Evolutionary conservation across 2,113 vertebrate genomes (phyloP).

Genomic region (Ranitomeya imitator): DNA sequence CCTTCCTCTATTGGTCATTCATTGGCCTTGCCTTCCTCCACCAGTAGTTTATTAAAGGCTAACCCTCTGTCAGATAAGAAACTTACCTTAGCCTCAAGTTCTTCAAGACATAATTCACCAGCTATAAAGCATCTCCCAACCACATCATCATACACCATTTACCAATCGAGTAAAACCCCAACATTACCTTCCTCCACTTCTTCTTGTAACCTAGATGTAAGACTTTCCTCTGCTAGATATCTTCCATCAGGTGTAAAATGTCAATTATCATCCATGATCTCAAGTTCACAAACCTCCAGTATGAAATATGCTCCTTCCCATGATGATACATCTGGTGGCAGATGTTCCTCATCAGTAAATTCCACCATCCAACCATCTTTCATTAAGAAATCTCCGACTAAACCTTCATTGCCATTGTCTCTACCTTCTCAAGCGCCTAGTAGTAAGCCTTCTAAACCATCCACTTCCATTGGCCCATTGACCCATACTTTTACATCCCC

Average conservation of each 20-base stretch:
- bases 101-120: background rate
- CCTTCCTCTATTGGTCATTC: background rate
- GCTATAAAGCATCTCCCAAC: background rate
- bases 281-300: background rate
- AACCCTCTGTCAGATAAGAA: background rate
- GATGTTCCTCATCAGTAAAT: background rate
- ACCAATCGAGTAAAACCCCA: background rate
- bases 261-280: background rate
- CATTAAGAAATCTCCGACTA: background rate
- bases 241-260: background rate
- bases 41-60: background rate
- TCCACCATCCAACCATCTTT: background rate
- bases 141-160: background rate
- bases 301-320: background rate
- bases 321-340: background rate
- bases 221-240: background rate
- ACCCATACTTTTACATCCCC: background rate
- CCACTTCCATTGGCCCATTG: background rate
- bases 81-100: background rate
- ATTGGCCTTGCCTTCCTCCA: background rate
- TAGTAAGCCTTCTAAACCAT: background rate
- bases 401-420: background rate
- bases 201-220: background rate
- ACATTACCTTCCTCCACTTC: too few species aligned
- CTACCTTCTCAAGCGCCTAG: background rate